Percentiles rank a stretch among this genome's conserved stretches.
Evolutionary conservation across 2,888 invertebrate genomes (phyloP).

Genomic region (Eulithis prunata): DNA sequence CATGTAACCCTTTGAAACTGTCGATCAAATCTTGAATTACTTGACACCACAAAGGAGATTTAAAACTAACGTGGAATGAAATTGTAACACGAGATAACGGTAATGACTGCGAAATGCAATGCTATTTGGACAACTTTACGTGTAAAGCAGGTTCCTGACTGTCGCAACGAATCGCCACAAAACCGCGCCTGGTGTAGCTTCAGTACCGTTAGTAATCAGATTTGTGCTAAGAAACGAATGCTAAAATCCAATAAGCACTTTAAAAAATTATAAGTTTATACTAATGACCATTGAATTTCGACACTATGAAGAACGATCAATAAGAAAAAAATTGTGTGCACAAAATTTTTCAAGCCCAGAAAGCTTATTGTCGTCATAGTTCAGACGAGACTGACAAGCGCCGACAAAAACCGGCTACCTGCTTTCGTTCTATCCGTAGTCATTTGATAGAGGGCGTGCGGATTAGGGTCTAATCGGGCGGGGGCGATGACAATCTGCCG

Average conservation of each 20-base stretch:
- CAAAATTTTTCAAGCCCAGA: no score
- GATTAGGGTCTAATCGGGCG: constrained; percentile 78
- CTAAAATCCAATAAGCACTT: neutral
- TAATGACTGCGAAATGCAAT: constrained; percentile 72
- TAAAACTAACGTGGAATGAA: constrained; percentile 60
- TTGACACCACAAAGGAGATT: constrained; percentile 53
- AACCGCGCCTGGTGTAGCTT: neutral
- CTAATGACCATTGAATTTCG: no score
- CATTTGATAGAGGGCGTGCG: constrained; percentile 64
- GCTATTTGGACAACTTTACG: constrained; percentile 50
- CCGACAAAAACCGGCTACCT: constrained; percentile 3
- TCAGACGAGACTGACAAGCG: no score
- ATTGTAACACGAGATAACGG: constrained; percentile 74
- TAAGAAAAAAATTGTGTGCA: no score
- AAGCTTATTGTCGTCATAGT: no score
- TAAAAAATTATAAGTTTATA: no score
- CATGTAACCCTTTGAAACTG: constrained; percentile 52
- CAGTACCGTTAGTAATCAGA: no score
- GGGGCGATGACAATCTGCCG: constrained; percentile 77
- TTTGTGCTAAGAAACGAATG: neutral
- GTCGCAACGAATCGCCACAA: neutral
- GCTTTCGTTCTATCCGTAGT: constrained; percentile 9
- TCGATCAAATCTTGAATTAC: constrained; percentile 65
- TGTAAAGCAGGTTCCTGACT: constrained; percentile 8
- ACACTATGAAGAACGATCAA: no score